These are phyloP conservation scores for Lepus townsendii DNA, from an alignment of 2,797 vertebrate species.

Conservation along the genomic window DNA sequence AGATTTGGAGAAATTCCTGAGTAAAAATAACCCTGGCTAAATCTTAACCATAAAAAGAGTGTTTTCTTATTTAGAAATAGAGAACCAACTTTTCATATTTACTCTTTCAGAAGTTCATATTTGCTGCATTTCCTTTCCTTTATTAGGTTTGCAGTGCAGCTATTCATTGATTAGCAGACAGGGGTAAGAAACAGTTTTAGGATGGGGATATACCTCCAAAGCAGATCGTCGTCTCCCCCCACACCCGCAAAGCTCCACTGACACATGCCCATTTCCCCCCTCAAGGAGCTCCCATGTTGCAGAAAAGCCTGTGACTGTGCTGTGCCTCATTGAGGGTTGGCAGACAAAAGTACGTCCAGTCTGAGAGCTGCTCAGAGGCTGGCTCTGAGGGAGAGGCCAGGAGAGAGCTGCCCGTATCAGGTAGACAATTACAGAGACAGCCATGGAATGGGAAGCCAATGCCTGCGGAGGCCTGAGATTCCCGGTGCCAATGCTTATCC, in stretches of 20 bases:
- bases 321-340: background rate
- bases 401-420: background rate
- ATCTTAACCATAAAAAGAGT: constrained; percentile 26
- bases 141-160: background rate
- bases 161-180: constrained; percentile 15
- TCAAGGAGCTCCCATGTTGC: background rate
- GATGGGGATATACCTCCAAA: background rate
- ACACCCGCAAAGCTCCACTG: background rate
- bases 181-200: constrained; percentile 30
- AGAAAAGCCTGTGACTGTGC: background rate
- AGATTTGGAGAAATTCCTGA: constrained; percentile 49
- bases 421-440: background rate
- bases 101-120: constrained; percentile 6
- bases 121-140: constrained; percentile 8
- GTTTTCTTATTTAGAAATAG: constrained; percentile 26
- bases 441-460: background rate
- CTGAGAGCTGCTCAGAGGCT: background rate
- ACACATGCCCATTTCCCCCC: background rate
- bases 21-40: constrained; percentile 20
- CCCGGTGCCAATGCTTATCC: background rate
- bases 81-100: constrained; percentile 41
- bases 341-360: background rate
- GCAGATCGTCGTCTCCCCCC: background rate
- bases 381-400: background rate
- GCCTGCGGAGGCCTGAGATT: background rate